Conservation (phyloP, 2,113 vertebrate genomes). For the Labeo catla region DNA sequence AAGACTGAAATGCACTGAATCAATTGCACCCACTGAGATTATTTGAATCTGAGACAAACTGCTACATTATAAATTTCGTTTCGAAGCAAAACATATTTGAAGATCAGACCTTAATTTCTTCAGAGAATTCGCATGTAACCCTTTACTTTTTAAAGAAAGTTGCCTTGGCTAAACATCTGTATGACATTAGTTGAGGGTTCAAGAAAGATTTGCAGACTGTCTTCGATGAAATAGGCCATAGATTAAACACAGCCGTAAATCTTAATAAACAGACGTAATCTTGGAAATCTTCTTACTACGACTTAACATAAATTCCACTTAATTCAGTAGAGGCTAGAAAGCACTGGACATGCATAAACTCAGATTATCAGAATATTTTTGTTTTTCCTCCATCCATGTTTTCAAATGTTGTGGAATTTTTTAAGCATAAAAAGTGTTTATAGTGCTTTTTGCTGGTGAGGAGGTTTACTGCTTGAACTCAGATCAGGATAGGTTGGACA, state of each 20-base stretch:
- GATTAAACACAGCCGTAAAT: background rate
- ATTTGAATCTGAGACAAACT: background rate
- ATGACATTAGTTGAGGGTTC: background rate
- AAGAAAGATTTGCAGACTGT: background rate
- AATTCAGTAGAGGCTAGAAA: background rate
- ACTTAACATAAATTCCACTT: constrained; percentile 16
- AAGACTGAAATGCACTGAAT: background rate
- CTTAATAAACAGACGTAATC: constrained; percentile 20
- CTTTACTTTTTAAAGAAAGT: background rate
- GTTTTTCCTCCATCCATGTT: background rate
- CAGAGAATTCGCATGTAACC: background rate
- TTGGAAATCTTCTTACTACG: constrained; percentile 31
- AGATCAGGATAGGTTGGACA: background rate
- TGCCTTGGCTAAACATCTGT: background rate
- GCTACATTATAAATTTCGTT: background rate
- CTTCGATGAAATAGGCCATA: background rate
- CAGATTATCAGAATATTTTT: background rate
- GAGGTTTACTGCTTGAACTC: constrained; percentile 31
- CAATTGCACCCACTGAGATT: background rate
- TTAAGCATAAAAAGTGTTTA: background rate
- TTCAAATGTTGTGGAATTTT: background rate
- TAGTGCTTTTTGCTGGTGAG: constrained; percentile 42
- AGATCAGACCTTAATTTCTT: too few relatives aligned
- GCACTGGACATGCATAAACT: background rate
- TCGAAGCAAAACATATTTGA: background rate